These are phyloP conservation scores for Drosophila pseudoananassae DNA, from an alignment of 1,140 invertebrate species.

Conservation along the genomic window DNA sequence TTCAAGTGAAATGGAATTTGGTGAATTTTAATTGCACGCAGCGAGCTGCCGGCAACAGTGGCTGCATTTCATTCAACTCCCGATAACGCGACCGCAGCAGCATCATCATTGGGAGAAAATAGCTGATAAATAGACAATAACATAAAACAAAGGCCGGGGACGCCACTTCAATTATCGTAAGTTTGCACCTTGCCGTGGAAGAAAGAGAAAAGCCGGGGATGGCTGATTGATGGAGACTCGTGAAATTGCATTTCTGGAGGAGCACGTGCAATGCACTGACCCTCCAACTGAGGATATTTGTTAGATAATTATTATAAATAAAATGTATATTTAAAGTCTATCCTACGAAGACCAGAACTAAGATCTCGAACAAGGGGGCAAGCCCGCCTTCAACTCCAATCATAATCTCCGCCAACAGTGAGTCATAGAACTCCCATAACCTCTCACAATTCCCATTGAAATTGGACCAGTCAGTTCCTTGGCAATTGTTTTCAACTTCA, in stretches of 20 bases:
- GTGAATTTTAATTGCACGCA: constrained; percentile 77
- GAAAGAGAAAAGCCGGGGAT: constrained; percentile 7
- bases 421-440: constrained; percentile 10
- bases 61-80: constrained; percentile 61
- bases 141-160: constrained; percentile 56
- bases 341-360: no score
- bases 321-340: no score
- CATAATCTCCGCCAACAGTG: constrained; percentile 6
- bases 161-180: constrained; percentile 56
- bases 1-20: constrained; percentile 76
- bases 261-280: constrained; percentile 25
- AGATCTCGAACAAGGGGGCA: no score
- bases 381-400: not conserved
- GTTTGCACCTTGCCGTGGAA: constrained; percentile 16
- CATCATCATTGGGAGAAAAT: constrained; percentile 53
- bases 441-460: constrained; percentile 26
- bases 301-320: no score
- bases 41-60: constrained; percentile 38
- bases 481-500: constrained; percentile 28
- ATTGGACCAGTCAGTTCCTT: constrained; percentile 30
- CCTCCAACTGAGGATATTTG: no score
- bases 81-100: constrained; percentile 39
- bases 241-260: constrained; percentile 5
- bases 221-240: not conserved
- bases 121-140: constrained; percentile 54